These are phyloP conservation scores for Aselliscus stoliczkanus DNA, from an alignment of 2,797 vertebrate species.

Conservation along the genomic window DNA sequence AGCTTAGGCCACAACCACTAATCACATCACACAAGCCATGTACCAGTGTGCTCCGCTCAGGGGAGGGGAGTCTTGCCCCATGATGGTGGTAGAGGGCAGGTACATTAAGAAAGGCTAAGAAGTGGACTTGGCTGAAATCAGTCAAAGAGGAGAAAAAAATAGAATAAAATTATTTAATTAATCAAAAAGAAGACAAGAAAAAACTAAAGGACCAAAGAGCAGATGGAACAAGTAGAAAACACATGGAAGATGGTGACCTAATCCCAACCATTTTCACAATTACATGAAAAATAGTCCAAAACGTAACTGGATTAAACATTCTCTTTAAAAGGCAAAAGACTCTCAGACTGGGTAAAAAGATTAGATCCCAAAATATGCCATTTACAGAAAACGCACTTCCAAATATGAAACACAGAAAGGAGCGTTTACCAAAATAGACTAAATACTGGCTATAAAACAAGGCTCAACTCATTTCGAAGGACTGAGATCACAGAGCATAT, in stretches of 20 bases:
- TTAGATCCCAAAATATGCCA: background rate
- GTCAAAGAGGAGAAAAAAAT: background rate
- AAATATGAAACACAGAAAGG: background rate
- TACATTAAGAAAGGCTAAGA: too few relatives aligned
- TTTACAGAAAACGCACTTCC: background rate
- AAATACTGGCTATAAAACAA: background rate
- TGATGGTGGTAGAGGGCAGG: accelerated
- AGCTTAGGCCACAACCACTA: background rate
- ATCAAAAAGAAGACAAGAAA: background rate
- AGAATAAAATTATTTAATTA: background rate
- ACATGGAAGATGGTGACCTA: background rate
- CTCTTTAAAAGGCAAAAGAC: background rate
- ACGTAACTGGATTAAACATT: background rate
- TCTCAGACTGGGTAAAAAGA: background rate
- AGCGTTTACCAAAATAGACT: background rate
- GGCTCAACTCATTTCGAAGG: background rate
- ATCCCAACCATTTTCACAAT: background rate
- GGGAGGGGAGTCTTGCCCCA: background rate
- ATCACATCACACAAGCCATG: background rate
- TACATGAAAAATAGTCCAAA: background rate
- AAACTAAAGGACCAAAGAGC: background rate
- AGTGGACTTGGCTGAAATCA: background rate
- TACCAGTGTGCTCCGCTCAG: too few relatives aligned
- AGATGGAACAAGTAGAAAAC: background rate
- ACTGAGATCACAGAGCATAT: background rate